phyloP scores from a whole-genome alignment of 2,888 invertebrate species.

The Candidula unifasciata region DNA sequence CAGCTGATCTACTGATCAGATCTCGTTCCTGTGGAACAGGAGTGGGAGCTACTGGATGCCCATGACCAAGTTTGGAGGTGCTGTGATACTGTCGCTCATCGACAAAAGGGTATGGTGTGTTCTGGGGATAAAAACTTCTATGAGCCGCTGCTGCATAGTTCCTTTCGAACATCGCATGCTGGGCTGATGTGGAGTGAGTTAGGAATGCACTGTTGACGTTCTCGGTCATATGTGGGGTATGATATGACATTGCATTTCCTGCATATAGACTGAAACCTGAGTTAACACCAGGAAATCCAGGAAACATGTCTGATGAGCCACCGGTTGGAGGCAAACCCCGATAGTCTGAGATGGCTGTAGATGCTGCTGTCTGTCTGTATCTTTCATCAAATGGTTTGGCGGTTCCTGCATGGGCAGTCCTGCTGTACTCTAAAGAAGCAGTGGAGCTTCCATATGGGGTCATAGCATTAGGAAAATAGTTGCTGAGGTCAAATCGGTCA shows the following conservation, averaged over 20 bases:
- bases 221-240: slow-evolving; percentile 71
- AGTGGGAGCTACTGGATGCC: slow-evolving; percentile 57
- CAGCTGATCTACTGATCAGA: slow-evolving; percentile 67
- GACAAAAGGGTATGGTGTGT: slow-evolving; percentile 73
- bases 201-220: slow-evolving; percentile 73
- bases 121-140: slow-evolving; percentile 72
- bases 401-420: slow-evolving; percentile 64
- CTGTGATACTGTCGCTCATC: slow-evolving; percentile 74
- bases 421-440: slow-evolving; percentile 68
- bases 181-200: slow-evolving; percentile 64
- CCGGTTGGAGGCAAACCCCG: slow-evolving; percentile 71
- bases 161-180: slow-evolving; percentile 71
- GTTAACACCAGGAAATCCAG: slow-evolving; percentile 66
- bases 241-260: slow-evolving; percentile 73
- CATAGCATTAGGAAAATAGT: slow-evolving; percentile 62
- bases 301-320: slow-evolving; percentile 71
- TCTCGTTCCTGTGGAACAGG: slow-evolving; percentile 67
- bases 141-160: slow-evolving; percentile 65
- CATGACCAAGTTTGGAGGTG: slow-evolving; percentile 63
- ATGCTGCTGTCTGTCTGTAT: slow-evolving; percentile 69
- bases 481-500: slow-evolving; percentile 71
- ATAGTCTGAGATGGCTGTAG: slow-evolving; percentile 70
- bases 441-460: slow-evolving; percentile 63
- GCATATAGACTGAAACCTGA: slow-evolving; percentile 73
- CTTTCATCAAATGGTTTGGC: slow-evolving; percentile 75